Evolutionary conservation across 2,797 vertebrate genomes (phyloP), one percentile per base, ranked within the genome.

Genomic region (Clamator glandarius): DNA sequence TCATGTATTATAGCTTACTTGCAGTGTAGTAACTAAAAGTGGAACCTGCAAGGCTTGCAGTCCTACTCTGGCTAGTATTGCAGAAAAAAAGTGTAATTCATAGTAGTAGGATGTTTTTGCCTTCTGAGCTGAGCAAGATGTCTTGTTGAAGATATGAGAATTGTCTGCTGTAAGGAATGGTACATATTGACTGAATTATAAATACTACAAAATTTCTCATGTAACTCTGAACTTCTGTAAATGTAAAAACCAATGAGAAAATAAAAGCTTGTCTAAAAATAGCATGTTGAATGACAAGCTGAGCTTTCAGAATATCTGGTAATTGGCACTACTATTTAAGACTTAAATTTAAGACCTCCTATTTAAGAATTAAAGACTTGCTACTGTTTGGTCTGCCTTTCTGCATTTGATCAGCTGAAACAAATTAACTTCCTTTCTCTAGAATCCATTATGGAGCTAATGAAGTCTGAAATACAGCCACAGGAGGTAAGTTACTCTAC

Each of bases 401-500:
- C 28, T 91, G 62, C 15, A 41, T 86, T 66, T 92, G 46, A 81
- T 93, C 42, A 83, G 36, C 86, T 95, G 54, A 96, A 95, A 94
- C 73, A 83, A 94, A 80, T 93, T 80, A 87, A 59, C 81, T 28
- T 88, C 39, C 46, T 95, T 96, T 96, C 76, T 91, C 75, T 97
- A 99, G 98, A 96, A 77, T 89, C 95, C 86, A 77, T 97, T 50
- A 94, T 97, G 92, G 97, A 98, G 42, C 92, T 96, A 83, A 97
- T 97, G 91, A 97, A 98, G 92, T 82, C 97, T 88, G 98, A 98
- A 72, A 96, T 97, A 95, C 97, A 98, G 57, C 97, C 98, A 63
- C 98, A 97, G 92, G 98, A 99, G 99, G 99, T 99, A 98, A 98
- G 98, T 91, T 62, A 31, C 50, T 82, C 18, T 62, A 33, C 58